Conservation (phyloP, 2,888 invertebrate genomes). For the Stenotaenia linearis region DNA sequence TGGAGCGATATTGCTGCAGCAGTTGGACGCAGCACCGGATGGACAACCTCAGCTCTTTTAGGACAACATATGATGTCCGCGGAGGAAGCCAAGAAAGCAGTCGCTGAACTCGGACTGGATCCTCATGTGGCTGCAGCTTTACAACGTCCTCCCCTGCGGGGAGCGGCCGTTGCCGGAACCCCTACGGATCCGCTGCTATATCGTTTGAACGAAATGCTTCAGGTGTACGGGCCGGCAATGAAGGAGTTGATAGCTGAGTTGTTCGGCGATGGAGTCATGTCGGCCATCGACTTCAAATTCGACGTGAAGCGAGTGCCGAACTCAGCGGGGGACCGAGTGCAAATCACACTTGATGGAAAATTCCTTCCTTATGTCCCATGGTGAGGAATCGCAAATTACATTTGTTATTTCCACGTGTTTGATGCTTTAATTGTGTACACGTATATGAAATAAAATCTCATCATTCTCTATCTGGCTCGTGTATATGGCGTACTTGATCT, state of each 20-base stretch:
- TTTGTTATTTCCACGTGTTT: background rate
- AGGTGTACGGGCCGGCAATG: slow-evolving; percentile 40
- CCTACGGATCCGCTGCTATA: slow-evolving; percentile 27
- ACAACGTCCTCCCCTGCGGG: background rate
- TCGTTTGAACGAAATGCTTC: slow-evolving; percentile 36
- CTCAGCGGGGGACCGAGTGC: slow-evolving; percentile 30
- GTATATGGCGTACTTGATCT: background rate
- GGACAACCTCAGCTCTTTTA: background rate
- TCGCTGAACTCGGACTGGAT: background rate
- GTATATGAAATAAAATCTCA: background rate
- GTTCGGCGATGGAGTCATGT: slow-evolving; percentile 41
- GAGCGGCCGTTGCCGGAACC: background rate
- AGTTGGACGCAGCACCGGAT: background rate
- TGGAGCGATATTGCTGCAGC: slow-evolving; percentile 2
- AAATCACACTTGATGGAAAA: slow-evolving; percentile 35
- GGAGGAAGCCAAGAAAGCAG: background rate
- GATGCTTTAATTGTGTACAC: background rate
- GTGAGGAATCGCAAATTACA: background rate
- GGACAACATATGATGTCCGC: background rate
- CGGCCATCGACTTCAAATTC: slow-evolving; percentile 40
- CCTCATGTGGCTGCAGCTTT: background rate
- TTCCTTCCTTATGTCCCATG: slow-evolving; percentile 31
- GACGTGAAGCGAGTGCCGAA: slow-evolving; percentile 29
- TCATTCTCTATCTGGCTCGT: background rate
- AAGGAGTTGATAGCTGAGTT: slow-evolving; percentile 40